Evolutionary conservation across 37 sponge, comb jelly and placozoan species (phyloP), one percentile per base, ranked within the genome.

Genomic region (Crambe crambe): DNA sequence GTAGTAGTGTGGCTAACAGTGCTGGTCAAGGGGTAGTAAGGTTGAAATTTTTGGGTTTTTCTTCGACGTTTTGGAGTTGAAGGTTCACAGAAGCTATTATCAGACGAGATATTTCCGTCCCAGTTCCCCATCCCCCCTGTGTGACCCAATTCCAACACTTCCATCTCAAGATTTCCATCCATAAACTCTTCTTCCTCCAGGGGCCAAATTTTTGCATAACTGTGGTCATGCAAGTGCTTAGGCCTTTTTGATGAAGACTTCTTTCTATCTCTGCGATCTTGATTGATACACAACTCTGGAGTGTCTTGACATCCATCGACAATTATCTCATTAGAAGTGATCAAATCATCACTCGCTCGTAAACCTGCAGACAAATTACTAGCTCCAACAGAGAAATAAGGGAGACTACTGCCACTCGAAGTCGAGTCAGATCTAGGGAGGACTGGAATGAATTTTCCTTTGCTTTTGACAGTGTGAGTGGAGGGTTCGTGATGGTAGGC

Each of bases 371-470:
- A 70, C n/a, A n/a, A n/a, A 4, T 1, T 3, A 23, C 35, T 29
- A 1, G 44, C 51, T 30, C 26, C 44, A 27, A 81, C 26, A 0
- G 81, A 39, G 34, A 81, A 81, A 40, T 81, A 81, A 37, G 80
- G 69, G 3, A 21, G 42, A 23, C 20, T 30, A 26, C n/a, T n/a
- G 58, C 58, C 38, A 37, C 38, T 72, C 3, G 61, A 15, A 58
- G 38, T 37, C 2, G 6, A 9, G 10, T 43, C 64, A 18, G 72
- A 37, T 20, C 68, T 4, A 21, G 78, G 71, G 9, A 69, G 27
- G 21, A 80, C 69, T 2, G 87, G 87, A 3, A 87, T 37, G 56
- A 87, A 87, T 66, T 87, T 74, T 27, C 81, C 87, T 69, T 59
- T 74, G 47, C 76, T 80, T n/a, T 80, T 78, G 42, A 87, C 61